Percentiles rank a stretch among this genome's conserved stretches.
These are phyloP conservation scores for Syngnathus floridae DNA, from an alignment of 2,113 vertebrate genomes.

Conservation along the genomic window DNA sequence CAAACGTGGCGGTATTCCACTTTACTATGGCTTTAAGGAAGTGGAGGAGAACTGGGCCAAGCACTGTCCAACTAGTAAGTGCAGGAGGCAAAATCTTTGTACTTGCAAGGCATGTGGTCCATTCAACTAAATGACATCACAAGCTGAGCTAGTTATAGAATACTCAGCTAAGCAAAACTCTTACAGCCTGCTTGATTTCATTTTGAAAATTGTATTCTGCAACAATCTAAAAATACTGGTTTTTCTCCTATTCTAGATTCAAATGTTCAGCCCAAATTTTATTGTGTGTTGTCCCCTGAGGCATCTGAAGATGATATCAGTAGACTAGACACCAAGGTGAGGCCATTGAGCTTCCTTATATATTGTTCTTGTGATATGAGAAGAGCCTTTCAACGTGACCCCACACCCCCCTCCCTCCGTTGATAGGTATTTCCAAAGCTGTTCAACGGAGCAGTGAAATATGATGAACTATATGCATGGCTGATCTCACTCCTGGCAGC, in stretches of 20 bases:
- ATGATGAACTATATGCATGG: conserved; percentile 82
- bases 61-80: conserved; percentile 85
- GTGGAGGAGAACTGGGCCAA: conserved; percentile 98
- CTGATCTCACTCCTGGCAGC: conserved; percentile 84
- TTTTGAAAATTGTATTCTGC: background rate
- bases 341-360: background rate
- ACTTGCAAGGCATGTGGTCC: background rate
- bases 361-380: background rate
- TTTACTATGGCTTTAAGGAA: conserved; percentile 95
- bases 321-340: conserved; percentile 83
- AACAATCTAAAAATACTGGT: conserved; percentile 1
- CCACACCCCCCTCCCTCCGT: background rate
- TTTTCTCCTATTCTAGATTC: conserved; percentile 69
- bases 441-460: conserved; percentile 80
- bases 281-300: conserved; percentile 90
- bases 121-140: background rate
- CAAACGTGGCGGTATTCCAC: conserved; percentile 68
- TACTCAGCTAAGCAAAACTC: background rate
- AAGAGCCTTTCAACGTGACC: background rate
- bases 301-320: conserved; percentile 89
- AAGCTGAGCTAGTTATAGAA: background rate
- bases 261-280: conserved; percentile 88
- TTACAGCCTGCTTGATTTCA: background rate
- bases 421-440: conserved; percentile 87
- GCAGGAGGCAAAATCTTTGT: background rate